phyloP scores from a whole-genome alignment of 2,888 invertebrate genomes.

The Dasysyrphus tricinctus region DNA sequence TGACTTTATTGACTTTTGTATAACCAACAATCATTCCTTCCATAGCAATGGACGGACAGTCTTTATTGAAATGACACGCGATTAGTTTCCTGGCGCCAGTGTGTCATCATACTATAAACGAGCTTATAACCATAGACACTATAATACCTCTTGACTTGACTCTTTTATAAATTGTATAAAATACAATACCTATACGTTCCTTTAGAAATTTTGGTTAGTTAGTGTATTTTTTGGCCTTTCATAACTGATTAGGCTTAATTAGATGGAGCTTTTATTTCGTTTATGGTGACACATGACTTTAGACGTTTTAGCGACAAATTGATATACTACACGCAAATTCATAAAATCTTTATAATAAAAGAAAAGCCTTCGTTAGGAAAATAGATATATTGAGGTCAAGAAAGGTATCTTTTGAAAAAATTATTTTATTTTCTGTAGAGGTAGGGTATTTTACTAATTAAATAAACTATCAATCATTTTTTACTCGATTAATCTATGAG shows the following conservation, averaged over 20 bases:
- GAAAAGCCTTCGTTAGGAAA: neutral
- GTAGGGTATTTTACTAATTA: too few species aligned
- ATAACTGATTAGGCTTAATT: slow-evolving; percentile 15
- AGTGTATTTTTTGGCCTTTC: neutral
- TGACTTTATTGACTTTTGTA: neutral
- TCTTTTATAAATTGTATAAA: neutral
- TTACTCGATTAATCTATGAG: neutral
- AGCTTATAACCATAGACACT: slow-evolving; percentile 15
- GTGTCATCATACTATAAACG: slow-evolving; percentile 7
- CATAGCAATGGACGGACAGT: neutral
- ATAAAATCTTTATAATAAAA: slow-evolving; percentile 11
- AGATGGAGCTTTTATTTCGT: neutral
- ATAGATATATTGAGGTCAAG: neutral
- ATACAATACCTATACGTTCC: too few species aligned
- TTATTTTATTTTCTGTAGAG: neutral
- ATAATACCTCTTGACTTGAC: slow-evolving; percentile 3
- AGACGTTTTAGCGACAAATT: slow-evolving; percentile 1
- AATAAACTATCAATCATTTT: neutral
- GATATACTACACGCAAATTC: slow-evolving; percentile 4
- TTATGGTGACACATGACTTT: neutral
- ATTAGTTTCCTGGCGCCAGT: slow-evolving; percentile 24
- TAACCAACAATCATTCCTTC: neutral
- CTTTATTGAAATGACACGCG: slow-evolving; percentile 11
- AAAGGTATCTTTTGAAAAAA: neutral
- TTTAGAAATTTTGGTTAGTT: neutral